Evolutionary conservation across 2,113 vertebrate genomes (phyloP).

Genomic region (Azemiops feae): DNA sequence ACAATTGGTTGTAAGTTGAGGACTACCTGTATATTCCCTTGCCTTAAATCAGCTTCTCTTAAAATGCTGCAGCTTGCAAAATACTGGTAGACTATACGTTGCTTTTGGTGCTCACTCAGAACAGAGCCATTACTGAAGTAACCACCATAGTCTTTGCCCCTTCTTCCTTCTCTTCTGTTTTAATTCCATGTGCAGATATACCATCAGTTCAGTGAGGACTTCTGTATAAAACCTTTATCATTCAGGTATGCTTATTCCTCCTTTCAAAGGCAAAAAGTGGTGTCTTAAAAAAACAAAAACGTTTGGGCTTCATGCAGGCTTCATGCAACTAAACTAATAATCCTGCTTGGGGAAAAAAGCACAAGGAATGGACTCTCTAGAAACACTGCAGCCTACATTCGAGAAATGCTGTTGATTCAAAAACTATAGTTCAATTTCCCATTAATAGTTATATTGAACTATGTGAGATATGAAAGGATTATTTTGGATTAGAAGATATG

Average conservation of each 20-base stretch:
- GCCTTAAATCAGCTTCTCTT: background rate
- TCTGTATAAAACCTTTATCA: background rate
- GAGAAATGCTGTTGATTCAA: background rate
- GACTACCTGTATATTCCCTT: background rate
- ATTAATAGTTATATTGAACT: background rate
- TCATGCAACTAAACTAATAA: background rate
- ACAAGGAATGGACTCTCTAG: background rate
- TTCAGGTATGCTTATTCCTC: background rate
- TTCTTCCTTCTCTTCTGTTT: background rate
- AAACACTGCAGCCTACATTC: background rate
- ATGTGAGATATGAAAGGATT: background rate
- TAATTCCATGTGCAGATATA: background rate
- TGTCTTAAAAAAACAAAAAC: background rate
- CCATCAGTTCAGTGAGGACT: background rate
- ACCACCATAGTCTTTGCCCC: background rate
- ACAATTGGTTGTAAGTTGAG: too few relatives aligned
- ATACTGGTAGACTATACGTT: background rate
- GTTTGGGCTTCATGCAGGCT: background rate
- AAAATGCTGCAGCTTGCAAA: background rate
- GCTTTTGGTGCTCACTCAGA: background rate
- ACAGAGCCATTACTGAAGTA: background rate
- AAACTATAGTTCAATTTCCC: background rate
- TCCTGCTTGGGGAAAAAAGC: background rate
- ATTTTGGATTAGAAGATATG: background rate
- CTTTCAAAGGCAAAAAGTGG: background rate